phyloP scores from a whole-genome alignment of 53 echinoderm and acorn worm species.

The Paracentrotus lividus region DNA sequence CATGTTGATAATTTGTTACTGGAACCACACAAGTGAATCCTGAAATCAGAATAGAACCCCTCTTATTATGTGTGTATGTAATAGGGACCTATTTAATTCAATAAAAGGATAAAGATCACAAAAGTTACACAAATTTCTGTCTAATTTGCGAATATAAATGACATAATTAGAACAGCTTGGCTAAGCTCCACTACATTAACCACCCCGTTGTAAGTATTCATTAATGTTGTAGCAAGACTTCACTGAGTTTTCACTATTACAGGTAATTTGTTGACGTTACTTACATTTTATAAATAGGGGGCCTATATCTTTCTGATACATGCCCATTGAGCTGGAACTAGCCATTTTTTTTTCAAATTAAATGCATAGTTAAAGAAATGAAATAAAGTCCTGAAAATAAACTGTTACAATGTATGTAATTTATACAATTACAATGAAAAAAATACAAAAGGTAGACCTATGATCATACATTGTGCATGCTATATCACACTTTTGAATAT shows the following conservation, averaged over 20 bases:
- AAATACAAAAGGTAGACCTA: no score
- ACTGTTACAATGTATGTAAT: no score
- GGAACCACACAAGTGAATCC: no score
- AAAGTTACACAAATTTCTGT: neutral
- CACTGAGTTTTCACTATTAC: neutral
- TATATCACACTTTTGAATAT: no score
- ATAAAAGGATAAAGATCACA: neutral
- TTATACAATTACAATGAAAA: no score
- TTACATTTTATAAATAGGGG: no score
- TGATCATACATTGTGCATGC: no score
- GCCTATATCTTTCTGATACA: neutral
- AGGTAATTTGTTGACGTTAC: neutral
- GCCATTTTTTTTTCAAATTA: no score
- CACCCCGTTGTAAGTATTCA: neutral
- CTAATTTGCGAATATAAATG: neutral
- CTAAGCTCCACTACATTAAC: neutral
- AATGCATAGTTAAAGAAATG: no score
- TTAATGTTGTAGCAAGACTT: neutral
- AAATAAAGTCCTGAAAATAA: no score
- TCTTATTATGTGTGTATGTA: neutral
- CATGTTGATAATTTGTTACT: no score
- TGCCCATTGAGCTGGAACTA: neutral
- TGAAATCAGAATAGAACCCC: neutral
- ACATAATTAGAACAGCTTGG: neutral
- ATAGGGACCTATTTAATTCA: neutral